Evolutionary conservation across 2,797 vertebrate species (phyloP), one percentile per base, ranked within the genome.

Genomic region (Eulemur rubriventer): DNA sequence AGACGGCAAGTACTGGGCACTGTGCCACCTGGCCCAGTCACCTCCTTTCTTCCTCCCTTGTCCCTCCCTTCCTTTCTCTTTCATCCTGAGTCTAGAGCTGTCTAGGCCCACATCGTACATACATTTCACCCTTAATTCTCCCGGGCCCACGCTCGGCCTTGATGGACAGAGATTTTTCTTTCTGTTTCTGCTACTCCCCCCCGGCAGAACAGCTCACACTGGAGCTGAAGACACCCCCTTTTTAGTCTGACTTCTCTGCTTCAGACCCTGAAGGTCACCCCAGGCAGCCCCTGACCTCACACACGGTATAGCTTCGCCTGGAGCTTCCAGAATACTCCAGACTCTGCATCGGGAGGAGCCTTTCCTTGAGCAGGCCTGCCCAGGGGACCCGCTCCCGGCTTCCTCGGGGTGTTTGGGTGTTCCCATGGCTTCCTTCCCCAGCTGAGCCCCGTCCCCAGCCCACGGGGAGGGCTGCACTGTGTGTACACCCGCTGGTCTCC

Each of bases 281-380:
- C 41, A n/a, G 50, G 80, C 24, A 33, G 7, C 50, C 30, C 43
- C 18, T 48, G 67, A 17, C 7, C 1, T 7, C 61, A 46, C 26
- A n/a, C 22, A n/a, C 20, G 61, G 28, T 17, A 75, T 46, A 59
- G n/a, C 6, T 41, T 14, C 2, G 14, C 14, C 57, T 0, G 41
- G 17, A 81, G 38, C 33, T 89, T 90, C 73, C n/a, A 94, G 91
- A 80, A 92, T 17, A 59, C 13, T 78, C 57, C 38, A 78, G 86
- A 20, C 7, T 46, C 86, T 11, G 8, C 41, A 16, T 38, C 18
- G 7, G 11, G n/a, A 33, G 7, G 9, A 12, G 46, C 33, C 24
- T 52, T 67, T 35, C 41, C 52, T 3, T 4, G 38, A n/a, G 26
- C 16, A 22, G 20, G 24, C 52, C 35, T n/a, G n/a, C 6, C 4